Conservation (phyloP, 2,797 vertebrate genomes). For the Rachycentron canadum region DNA sequence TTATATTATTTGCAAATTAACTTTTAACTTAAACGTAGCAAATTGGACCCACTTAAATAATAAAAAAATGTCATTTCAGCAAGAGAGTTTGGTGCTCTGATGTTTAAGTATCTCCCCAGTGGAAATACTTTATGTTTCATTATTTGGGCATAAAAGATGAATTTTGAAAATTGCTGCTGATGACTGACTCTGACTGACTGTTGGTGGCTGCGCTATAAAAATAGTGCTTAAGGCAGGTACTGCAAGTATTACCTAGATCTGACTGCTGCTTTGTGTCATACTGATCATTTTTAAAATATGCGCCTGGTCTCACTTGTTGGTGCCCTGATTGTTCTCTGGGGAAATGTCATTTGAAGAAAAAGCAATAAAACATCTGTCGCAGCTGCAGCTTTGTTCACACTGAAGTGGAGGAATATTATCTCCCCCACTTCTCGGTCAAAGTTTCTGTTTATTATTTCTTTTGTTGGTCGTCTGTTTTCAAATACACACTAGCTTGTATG, state of each 20-base stretch:
- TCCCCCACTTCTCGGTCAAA: not conserved
- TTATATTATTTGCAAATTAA: not conserved
- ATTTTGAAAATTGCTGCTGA: conserved; percentile 8
- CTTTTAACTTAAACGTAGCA: not conserved
- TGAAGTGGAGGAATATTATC: conserved; percentile 19
- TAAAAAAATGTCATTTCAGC: not conserved
- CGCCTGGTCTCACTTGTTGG: conserved; percentile 4
- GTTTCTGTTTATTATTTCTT: conserved; percentile 26
- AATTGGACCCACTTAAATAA: not conserved
- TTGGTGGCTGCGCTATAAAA: not conserved
- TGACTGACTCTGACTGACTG: not conserved
- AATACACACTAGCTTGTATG: not conserved
- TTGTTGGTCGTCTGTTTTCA: conserved; percentile 25
- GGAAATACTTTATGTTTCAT: conserved; percentile 4
- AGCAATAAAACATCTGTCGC: conserved; percentile 52
- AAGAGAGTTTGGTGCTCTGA: not conserved
- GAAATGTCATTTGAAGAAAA: conserved; percentile 47
- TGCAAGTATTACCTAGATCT: conserved; percentile 19
- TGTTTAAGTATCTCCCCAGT: not conserved
- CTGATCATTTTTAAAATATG: conserved; percentile 13
- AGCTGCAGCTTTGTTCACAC: conserved; percentile 19
- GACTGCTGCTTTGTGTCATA: conserved; percentile 14
- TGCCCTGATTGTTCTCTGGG: conserved; percentile 30
- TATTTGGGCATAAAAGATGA: not conserved
- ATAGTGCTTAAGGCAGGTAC: not conserved